Evolutionary conservation across 1,140 invertebrate genomes (phyloP).

Genomic region (Aphelinus atriplicis): DNA sequence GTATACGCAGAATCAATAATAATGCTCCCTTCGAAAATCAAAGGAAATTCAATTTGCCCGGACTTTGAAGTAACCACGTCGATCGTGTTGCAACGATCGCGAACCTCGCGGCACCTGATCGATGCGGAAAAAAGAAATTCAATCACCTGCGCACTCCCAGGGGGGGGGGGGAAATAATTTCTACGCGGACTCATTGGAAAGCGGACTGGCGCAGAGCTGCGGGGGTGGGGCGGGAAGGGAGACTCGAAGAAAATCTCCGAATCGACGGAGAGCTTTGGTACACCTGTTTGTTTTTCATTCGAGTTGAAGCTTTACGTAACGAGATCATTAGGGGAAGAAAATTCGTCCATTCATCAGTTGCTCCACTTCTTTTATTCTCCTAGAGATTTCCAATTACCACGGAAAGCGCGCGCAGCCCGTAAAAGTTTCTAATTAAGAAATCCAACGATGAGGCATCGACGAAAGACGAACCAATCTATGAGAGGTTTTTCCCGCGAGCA

Average conservation of each 20-base stretch:
- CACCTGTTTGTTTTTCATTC: conserved; percentile 28
- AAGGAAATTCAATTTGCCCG: too few species aligned
- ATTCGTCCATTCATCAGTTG: conserved; percentile 31
- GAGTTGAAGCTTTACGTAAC: conserved; percentile 19
- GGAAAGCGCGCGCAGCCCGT: conserved; percentile 4
- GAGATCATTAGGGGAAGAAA: conserved; percentile 35
- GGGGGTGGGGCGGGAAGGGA: neutral
- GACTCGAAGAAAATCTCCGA: neutral
- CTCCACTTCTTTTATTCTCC: neutral
- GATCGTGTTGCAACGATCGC: too few species aligned
- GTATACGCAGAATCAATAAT: too few species aligned
- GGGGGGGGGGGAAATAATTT: conserved; percentile 13
- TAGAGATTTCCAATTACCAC: conserved; percentile 37
- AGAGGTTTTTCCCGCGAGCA: neutral
- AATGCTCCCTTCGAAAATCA: too few species aligned
- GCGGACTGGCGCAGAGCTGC: neutral
- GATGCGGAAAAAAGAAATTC: neutral
- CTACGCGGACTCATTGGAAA: conserved; percentile 9
- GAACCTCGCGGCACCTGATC: too few species aligned
- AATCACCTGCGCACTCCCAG: neutral
- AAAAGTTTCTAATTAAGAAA: conserved; percentile 37
- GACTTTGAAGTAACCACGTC: too few species aligned
- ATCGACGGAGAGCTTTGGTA: neutral
- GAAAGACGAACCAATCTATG: neutral
- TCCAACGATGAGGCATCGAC: conserved; percentile 17